Percentiles rank a stretch among this genome's conserved stretches.
phyloP scores from a whole-genome alignment of 2,113 vertebrate genomes.

The Neoarius graeffei region DNA sequence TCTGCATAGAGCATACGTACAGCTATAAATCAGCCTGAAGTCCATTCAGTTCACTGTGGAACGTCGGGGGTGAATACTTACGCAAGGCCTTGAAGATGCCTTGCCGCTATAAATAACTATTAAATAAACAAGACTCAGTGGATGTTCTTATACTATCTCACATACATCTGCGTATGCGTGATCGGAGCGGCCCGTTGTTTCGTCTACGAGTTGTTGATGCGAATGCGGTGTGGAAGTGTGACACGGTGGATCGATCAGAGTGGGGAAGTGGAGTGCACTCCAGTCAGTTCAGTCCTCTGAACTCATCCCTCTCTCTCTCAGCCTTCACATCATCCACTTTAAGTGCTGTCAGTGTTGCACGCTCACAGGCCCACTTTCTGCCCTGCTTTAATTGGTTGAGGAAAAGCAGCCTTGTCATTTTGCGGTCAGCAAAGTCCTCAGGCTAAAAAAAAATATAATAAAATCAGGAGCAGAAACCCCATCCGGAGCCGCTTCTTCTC shows the following conservation, averaged over 20 bases:
- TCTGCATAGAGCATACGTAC: too few relatives aligned
- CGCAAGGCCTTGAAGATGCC: neutral
- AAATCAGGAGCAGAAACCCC: constrained; percentile 62
- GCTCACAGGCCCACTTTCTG: constrained; percentile 56
- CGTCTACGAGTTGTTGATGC: neutral
- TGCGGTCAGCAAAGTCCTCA: constrained; percentile 67
- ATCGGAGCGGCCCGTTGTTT: neutral
- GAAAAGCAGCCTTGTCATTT: constrained; percentile 70
- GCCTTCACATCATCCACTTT: constrained; percentile 54
- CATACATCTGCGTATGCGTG: neutral
- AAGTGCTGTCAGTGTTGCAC: constrained; percentile 64
- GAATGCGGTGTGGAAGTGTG: neutral
- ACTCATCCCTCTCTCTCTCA: constrained; percentile 15
- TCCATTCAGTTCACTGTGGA: neutral
- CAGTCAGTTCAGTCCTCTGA: constrained; percentile 47
- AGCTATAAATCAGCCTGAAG: neutral
- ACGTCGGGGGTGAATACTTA: neutral
- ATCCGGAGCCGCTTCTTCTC: neutral
- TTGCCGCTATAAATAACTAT: neutral
- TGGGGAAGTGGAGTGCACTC: constrained; percentile 47
- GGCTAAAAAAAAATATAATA: constrained; percentile 41
- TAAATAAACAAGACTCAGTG: neutral
- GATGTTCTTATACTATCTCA: neutral
- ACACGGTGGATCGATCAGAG: neutral
- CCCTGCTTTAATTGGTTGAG: constrained; percentile 70